These are phyloP conservation scores for Orthonychiurus folsomi DNA, from an alignment of 2,888 invertebrate genomes.

Conservation along the genomic window DNA sequence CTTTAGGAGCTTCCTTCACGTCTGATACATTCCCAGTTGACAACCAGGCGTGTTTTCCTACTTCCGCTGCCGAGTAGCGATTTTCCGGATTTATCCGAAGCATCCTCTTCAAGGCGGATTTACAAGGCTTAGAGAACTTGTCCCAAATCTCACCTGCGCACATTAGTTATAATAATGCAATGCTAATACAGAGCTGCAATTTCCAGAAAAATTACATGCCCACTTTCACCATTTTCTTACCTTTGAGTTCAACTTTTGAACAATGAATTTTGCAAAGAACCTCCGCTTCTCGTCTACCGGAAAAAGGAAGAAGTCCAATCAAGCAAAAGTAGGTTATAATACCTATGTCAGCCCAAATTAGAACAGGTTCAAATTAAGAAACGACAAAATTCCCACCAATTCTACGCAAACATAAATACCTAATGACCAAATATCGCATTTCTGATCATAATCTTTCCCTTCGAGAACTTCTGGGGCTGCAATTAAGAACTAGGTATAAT, in stretches of 20 bases:
- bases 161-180: not conserved
- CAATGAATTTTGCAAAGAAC: not conserved
- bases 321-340: not conserved
- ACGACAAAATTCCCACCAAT: too few relatives aligned
- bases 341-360: too few relatives aligned
- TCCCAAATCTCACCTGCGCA: constrained; percentile 7
- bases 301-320: not conserved
- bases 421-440: constrained; percentile 9
- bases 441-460: not conserved
- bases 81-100: not conserved
- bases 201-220: too few relatives aligned
- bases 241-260: not conserved
- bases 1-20: too few relatives aligned
- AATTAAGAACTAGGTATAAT: not conserved
- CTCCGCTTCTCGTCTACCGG: not conserved
- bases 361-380: too few relatives aligned
- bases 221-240: not conserved
- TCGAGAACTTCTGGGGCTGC: constrained; percentile 5
- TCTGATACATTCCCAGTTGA: too few relatives aligned
- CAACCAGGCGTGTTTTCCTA: not conserved
- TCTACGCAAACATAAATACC: too few relatives aligned
- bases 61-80: constrained; percentile 1
- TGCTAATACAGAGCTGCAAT: too few relatives aligned
- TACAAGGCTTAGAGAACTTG: not conserved
- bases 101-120: not conserved